Percentiles rank a stretch among this genome's conserved stretches.
These are phyloP conservation scores for Agrochola lychnidis DNA, from an alignment of 2,888 invertebrate genomes.

Conservation along the genomic window DNA sequence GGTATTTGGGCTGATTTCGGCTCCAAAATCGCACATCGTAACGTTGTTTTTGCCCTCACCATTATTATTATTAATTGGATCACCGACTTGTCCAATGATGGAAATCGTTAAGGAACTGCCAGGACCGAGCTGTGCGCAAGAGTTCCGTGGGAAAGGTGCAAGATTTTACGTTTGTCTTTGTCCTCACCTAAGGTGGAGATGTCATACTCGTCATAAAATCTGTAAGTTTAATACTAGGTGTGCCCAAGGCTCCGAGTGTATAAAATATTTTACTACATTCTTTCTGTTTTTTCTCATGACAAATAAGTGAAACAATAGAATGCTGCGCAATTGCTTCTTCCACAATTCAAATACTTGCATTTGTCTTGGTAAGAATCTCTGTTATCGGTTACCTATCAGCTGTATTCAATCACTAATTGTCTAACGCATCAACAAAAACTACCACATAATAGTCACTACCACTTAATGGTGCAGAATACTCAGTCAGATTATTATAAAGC, in stretches of 20 bases:
- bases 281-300: conserved; percentile 14
- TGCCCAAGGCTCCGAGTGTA: not conserved
- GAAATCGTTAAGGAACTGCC: conserved; percentile 78
- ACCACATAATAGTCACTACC: not conserved
- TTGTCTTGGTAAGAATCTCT: not conserved
- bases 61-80: conserved; percentile 90
- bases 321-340: not conserved
- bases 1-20: conserved; percentile 87
- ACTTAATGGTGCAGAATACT: not conserved
- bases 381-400: not conserved
- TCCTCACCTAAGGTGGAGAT: not conserved
- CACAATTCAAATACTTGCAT: not conserved
- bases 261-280: conserved; percentile 19
- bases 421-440: not conserved
- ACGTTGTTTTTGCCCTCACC: conserved; percentile 84
- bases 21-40: conserved; percentile 86
- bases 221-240: conserved; percentile 29
- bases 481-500: not conserved
- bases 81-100: conserved; percentile 81
- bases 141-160: conserved; percentile 70
- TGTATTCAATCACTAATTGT: not conserved
- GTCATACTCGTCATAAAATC: conserved; percentile 15
- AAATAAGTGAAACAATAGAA: conserved; percentile 7
- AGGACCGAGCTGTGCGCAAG: conserved; percentile 64
- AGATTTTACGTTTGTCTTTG: conserved; percentile 8